Evolutionary conservation across 2,113 vertebrate genomes (phyloP), one percentile per base, ranked within the genome.

Genomic region (Orientallactaga bullata): DNA sequence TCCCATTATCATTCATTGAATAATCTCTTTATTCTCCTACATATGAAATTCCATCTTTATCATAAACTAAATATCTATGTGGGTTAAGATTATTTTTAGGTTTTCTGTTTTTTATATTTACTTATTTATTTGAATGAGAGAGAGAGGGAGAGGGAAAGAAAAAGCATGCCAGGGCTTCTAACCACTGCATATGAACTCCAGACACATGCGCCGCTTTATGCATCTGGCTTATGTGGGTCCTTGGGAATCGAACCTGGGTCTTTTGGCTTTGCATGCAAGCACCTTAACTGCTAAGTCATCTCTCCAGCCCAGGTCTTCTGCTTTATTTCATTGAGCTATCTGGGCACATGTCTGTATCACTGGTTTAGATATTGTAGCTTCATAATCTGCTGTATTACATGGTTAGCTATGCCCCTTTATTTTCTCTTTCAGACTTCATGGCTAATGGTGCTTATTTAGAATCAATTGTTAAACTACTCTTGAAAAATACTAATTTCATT

Each of bases 401-500:
- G n/a, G 21, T 85, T 76, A 35, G 30, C 60, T 79, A 61, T 85
- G 32, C 17, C 69, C 4, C 18, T 58, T 86, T 77, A 69, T 76
- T 92, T 79, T 58, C 42, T 61, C 83, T 85, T 93, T 66, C 16
- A 69, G 51, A 42, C 24, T 93, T 93, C 63, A 87, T 10, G 10
- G 30, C 30, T 37, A 85, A 81, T 81, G 51, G 11, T 84, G 23
- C 26, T 76, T 89, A 30, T 47, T 90, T 95, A 30, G 74, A 77
- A 92, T 47, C 16, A 42, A 58, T 66, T 16, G 18, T 69, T 55
- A 69, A 42, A 39, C 1, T 51, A 24, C 26, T 42, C 7, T 88
- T 37, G n/a, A 37, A 85, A 77, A 39, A 42, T 94, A 51, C 26
- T 81, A 74, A 42, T 92, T 88, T 91, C 63, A 78, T 78, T 88